These are phyloP conservation scores for Paracyprichromis sp. DNA, from an alignment of 2,113 vertebrate genomes.

Conservation along the genomic window DNA sequence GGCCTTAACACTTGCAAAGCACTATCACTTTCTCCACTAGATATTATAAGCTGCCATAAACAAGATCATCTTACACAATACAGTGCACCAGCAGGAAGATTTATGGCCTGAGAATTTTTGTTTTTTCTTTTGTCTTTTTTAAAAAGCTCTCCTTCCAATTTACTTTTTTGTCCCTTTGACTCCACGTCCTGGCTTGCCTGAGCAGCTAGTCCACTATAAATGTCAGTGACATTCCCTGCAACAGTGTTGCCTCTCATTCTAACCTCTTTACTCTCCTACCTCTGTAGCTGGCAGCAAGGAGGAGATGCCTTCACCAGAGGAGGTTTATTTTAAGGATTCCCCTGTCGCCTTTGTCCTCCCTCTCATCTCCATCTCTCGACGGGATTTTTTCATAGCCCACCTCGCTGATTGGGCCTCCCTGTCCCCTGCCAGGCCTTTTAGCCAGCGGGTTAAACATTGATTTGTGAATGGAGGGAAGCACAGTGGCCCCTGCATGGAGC, in stretches of 20 bases:
- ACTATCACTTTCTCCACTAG: background rate
- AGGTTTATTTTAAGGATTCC: constrained; percentile 61
- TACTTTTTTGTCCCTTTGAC: constrained; percentile 3
- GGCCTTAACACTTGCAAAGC: background rate
- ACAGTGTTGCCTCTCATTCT: background rate
- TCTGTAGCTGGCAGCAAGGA: constrained; percentile 38
- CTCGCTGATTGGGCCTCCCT: constrained; percentile 53
- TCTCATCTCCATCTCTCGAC: constrained; percentile 11
- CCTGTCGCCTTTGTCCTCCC: constrained; percentile 48
- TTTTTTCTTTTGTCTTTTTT: background rate
- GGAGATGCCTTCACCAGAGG: constrained; percentile 56
- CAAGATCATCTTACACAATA: background rate
- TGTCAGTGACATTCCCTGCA: constrained; percentile 12
- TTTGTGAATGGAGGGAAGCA: constrained; percentile 68
- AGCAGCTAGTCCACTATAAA: constrained; percentile 32
- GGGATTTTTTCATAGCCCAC: constrained; percentile 56
- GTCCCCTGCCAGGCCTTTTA: constrained; percentile 70
- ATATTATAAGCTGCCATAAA: background rate
- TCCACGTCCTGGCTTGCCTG: background rate
- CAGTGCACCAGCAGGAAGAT: background rate
- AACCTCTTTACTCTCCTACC: constrained; percentile 8
- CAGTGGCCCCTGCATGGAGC: constrained; percentile 52
- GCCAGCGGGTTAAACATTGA: constrained; percentile 75
- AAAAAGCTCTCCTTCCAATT: background rate
- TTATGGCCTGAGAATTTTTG: background rate